Conservation (phyloP, 2,113 vertebrate genomes). For the Nesoenas mayeri region DNA sequence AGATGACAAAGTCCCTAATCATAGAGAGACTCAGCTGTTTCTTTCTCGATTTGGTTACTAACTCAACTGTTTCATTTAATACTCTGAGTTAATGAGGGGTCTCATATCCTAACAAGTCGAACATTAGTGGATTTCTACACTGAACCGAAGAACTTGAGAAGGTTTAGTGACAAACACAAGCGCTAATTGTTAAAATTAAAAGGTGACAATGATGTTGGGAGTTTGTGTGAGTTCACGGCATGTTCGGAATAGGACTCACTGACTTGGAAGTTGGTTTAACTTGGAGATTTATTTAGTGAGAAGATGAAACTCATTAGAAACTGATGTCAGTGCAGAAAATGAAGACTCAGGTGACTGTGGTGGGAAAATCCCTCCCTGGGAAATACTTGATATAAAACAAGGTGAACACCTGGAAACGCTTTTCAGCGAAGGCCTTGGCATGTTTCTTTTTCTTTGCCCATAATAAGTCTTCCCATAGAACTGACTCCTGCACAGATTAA, state of each 20-base stretch:
- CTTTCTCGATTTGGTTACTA: slow-evolving; percentile 73
- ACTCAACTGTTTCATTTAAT: slow-evolving; percentile 79
- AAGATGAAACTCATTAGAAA: not conserved
- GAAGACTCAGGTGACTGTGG: accelerated
- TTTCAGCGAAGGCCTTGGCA: not conserved
- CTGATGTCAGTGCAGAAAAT: not conserved
- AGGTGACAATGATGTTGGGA: not conserved
- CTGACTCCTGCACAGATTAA: not conserved
- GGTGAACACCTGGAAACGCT: not conserved
- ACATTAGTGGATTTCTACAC: slow-evolving; percentile 17
- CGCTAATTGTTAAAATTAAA: not conserved
- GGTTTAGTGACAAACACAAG: not conserved
- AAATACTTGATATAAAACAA: not conserved
- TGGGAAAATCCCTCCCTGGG: not conserved
- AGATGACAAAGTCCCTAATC: slow-evolving; percentile 67
- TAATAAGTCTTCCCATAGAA: not conserved
- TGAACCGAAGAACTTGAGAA: not conserved
- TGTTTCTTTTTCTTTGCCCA: not conserved
- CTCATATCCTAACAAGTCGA: slow-evolving; percentile 68
- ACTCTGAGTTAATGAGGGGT: slow-evolving; percentile 71
- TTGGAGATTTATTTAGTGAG: not conserved
- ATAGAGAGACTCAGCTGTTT: slow-evolving; percentile 60
- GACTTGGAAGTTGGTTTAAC: not conserved
- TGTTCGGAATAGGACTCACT: not conserved
- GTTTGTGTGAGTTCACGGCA: not conserved